Evolutionary conservation across 2,888 invertebrate genomes (phyloP).

Genomic region (Cyclophora albipunctata): DNA sequence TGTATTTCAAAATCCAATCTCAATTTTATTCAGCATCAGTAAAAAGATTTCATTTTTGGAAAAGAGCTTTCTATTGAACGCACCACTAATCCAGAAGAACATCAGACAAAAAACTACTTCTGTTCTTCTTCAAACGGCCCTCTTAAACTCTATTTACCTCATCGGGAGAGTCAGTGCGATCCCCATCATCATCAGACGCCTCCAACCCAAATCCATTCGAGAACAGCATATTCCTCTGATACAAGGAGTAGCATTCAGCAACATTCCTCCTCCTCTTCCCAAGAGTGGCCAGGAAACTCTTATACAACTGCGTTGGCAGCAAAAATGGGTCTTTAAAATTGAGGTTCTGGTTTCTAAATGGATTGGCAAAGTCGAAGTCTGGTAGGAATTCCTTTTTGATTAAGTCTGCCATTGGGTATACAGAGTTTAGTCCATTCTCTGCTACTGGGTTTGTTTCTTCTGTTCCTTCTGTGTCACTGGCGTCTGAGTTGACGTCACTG

Average conservation of each 20-base stretch:
- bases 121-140: no score
- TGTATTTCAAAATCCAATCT: no score
- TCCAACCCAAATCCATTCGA: slow-evolving; percentile 59
- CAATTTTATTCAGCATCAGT: no score
- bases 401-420: slow-evolving; percentile 64
- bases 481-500: slow-evolving; percentile 60
- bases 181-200: slow-evolving; percentile 64
- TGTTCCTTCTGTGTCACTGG: slow-evolving; percentile 50
- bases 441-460: slow-evolving; percentile 44
- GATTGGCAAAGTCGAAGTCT: slow-evolving; percentile 61
- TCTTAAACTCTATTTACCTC: slow-evolving; percentile 46
- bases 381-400: slow-evolving; percentile 71
- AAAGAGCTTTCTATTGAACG: no score
- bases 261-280: slow-evolving; percentile 64
- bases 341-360: slow-evolving; percentile 59
- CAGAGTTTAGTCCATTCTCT: slow-evolving; percentile 58
- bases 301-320: slow-evolving; percentile 85
- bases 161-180: slow-evolving; percentile 66
- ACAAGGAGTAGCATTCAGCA: slow-evolving; percentile 64
- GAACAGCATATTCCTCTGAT: slow-evolving; percentile 75
- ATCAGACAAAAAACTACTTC: no score
- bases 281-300: slow-evolving; percentile 82
- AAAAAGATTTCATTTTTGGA: no score
- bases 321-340: slow-evolving; percentile 75
- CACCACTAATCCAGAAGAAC: no score